A percentile compares a stretch with the other conserved stretches of the same genome.
phyloP scores from a whole-genome alignment of 2,797 vertebrate species.

The Neopelma chrysocephalum region DNA sequence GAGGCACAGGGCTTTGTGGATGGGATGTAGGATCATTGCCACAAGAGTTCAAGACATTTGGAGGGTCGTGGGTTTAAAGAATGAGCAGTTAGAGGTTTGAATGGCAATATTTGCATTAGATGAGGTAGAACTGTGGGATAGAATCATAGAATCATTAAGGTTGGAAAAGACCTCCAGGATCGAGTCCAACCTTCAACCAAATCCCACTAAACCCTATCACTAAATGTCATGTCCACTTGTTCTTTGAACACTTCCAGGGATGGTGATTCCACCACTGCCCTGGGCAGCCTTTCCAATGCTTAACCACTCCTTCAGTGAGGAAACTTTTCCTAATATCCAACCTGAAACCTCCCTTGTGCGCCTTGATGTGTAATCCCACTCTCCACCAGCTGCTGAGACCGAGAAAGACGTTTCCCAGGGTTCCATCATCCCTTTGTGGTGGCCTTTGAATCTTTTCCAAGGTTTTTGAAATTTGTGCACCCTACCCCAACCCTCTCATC shows the following conservation, averaged over 20 bases:
- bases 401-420: neutral
- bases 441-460: neutral
- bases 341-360: neutral
- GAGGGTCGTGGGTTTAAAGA: neutral
- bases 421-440: rapidly evolving
- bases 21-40: neutral
- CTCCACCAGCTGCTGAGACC: neutral
- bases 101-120: neutral
- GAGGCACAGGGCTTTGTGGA: neutral
- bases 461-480: neutral
- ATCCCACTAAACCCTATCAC: rapidly evolving
- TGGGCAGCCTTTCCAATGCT: neutral
- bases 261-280: neutral
- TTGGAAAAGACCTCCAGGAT: neutral
- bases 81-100: neutral
- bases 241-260: neutral
- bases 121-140: neutral
- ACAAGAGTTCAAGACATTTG: neutral
- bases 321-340: neutral
- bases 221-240: neutral
- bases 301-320: too few relatives aligned
- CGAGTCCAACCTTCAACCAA: neutral
- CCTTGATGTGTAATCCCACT: neutral
- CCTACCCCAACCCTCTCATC: rapidly evolving
- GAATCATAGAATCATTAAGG: too few relatives aligned